Evolutionary conservation across 2,797 vertebrate species (phyloP).

Genomic region (Diceros bicornis): DNA sequence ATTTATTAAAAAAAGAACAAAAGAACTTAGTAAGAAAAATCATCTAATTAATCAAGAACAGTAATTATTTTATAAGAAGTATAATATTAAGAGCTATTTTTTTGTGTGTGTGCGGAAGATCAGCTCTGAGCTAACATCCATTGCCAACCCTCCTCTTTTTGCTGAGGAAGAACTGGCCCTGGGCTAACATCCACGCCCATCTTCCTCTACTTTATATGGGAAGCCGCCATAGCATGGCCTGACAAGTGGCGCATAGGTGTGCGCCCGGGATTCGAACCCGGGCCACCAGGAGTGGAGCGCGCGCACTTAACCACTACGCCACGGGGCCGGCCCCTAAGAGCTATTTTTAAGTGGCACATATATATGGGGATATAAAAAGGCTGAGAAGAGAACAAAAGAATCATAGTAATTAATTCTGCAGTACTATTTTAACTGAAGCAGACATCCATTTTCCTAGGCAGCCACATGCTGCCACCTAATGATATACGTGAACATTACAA

Average conservation of each 20-base stretch:
- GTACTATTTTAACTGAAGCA: background rate
- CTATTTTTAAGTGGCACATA: background rate
- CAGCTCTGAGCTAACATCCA: no score
- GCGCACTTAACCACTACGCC: no score
- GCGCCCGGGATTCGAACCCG: no score
- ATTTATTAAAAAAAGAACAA: slow-evolving; percentile 71
- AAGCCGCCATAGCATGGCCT: no score
- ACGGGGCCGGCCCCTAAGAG: no score
- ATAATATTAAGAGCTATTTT: slow-evolving; percentile 7
- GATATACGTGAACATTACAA: slow-evolving; percentile 67
- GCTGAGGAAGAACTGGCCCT: no score
- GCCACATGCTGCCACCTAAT: slow-evolving; percentile 84
- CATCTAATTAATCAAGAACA: slow-evolving; percentile 31
- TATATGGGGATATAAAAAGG: background rate
- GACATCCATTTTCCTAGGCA: background rate
- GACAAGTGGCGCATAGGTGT: no score
- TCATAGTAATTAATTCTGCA: background rate
- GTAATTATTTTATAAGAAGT: slow-evolving; percentile 2
- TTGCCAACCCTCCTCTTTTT: no score
- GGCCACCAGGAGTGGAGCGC: no score
- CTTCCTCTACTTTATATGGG: no score
- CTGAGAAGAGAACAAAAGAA: slow-evolving; percentile 22
- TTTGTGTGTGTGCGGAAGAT: no score
- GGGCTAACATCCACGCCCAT: no score
- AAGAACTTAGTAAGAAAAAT: slow-evolving; percentile 38